Percentiles rank a stretch among this genome's conserved stretches.
Conservation (phyloP, 2,888 invertebrate species). For the Eupithecia insigniata region DNA sequence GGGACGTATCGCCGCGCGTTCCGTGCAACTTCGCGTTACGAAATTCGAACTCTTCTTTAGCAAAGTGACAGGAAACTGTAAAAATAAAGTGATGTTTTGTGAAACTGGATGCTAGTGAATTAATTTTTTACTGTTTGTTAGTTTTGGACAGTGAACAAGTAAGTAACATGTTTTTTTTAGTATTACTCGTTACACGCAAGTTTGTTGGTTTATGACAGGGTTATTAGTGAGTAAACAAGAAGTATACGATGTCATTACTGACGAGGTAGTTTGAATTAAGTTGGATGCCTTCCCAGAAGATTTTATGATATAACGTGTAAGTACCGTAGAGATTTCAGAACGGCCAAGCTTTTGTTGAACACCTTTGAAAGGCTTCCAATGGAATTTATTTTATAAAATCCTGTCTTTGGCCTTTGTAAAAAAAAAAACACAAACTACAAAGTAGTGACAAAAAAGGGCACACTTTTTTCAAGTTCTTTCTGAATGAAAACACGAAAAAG, state of each 20-base stretch:
- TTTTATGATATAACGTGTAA: not conserved
- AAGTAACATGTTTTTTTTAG: slow-evolving; percentile 51
- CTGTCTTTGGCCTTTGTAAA: not conserved
- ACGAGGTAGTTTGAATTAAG: slow-evolving; percentile 12
- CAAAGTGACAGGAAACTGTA: slow-evolving; percentile 45
- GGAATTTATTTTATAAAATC: not conserved
- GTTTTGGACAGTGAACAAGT: slow-evolving; percentile 47
- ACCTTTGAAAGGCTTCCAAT: not conserved
- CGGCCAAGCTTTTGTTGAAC: not conserved
- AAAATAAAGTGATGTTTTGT: slow-evolving; percentile 54
- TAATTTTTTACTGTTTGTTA: slow-evolving; percentile 44
- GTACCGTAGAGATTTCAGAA: not conserved
- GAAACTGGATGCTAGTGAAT: slow-evolving; percentile 53
- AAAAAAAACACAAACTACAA: not conserved
- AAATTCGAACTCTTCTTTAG: slow-evolving; percentile 29
- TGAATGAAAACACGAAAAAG: not conserved
- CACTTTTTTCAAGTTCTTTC: not conserved
- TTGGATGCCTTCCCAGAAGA: not conserved
- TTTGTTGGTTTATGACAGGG: slow-evolving; percentile 25
- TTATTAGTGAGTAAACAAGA: slow-evolving; percentile 4
- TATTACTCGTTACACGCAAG: slow-evolving; percentile 36
- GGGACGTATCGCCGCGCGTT: slow-evolving; percentile 64
- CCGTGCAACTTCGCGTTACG: slow-evolving; percentile 39
- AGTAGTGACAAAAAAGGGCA: not conserved
- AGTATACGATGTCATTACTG: slow-evolving; percentile 28